Percentiles rank a stretch among this genome's conserved stretches.
Conservation (phyloP, 2,113 vertebrate species). For the Vulpes ferrilata region DNA sequence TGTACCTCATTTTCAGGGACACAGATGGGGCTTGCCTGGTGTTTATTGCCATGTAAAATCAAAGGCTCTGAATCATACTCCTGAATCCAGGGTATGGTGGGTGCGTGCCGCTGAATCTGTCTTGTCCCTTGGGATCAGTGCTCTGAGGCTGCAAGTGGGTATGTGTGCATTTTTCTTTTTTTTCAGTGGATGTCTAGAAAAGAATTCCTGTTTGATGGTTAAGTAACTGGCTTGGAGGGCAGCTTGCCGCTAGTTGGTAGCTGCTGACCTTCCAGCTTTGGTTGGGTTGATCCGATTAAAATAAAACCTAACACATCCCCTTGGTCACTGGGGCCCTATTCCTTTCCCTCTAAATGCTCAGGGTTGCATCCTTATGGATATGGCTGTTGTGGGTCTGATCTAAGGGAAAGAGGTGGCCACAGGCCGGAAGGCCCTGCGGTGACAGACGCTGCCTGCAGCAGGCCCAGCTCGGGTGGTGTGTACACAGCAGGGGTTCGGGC, state of each 20-base stretch:
- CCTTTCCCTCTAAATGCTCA: background rate
- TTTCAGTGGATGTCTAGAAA: background rate
- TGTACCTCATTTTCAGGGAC: background rate
- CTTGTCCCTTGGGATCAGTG: background rate
- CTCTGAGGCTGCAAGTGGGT: background rate
- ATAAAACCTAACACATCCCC: background rate
- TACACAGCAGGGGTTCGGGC: constrained; percentile 60
- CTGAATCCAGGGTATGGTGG: background rate
- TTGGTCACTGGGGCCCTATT: background rate
- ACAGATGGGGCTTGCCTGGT: background rate
- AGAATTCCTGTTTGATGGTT: constrained; percentile 32
- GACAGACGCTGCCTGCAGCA: constrained; percentile 78
- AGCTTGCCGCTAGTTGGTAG: background rate
- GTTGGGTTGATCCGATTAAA: constrained; percentile 54
- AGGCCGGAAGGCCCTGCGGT: constrained; percentile 64
- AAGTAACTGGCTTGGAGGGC: background rate
- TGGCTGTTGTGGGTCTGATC: constrained; percentile 57
- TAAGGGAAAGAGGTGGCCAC: constrained; percentile 37
- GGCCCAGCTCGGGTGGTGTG: constrained; percentile 59
- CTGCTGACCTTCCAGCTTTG: background rate
- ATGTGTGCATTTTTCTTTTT: background rate
- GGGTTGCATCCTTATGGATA: constrained; percentile 24
- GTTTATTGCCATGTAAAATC: background rate
- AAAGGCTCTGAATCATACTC: background rate
- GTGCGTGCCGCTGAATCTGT: background rate